Conservation (phyloP, 2,888 invertebrate species). For the Drosophila dives region DNA sequence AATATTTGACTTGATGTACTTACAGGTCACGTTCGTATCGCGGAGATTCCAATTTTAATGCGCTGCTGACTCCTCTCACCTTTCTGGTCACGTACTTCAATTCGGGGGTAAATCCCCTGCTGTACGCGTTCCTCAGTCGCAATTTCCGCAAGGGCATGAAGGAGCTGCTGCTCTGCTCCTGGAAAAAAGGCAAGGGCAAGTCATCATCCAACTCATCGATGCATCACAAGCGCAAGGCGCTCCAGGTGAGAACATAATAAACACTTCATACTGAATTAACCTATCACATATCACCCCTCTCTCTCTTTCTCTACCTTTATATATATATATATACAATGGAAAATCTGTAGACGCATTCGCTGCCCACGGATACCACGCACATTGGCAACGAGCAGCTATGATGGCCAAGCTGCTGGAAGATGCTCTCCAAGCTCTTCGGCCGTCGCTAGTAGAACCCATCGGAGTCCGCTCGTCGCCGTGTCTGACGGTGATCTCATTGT, state of each 20-base stretch:
- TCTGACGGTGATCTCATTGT: slow-evolving; percentile 58
- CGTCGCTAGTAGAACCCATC: slow-evolving; percentile 64
- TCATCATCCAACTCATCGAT: slow-evolving; percentile 83
- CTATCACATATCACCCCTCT: neutral
- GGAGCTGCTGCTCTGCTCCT: slow-evolving; percentile 90
- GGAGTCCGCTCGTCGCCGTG: slow-evolving; percentile 20
- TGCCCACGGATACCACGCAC: slow-evolving; percentile 85
- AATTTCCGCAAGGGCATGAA: slow-evolving; percentile 94
- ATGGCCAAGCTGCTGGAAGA: slow-evolving; percentile 75
- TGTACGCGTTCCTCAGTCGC: slow-evolving; percentile 94
- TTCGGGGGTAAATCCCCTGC: slow-evolving; percentile 94
- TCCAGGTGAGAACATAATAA: slow-evolving; percentile 79
- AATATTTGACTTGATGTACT: slow-evolving; percentile 13
- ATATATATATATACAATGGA: neutral
- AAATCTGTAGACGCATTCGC: slow-evolving; percentile 82
- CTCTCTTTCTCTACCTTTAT: neutral
- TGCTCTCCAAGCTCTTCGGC: slow-evolving; percentile 67
- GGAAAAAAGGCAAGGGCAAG: slow-evolving; percentile 84
- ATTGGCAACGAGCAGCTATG: slow-evolving; percentile 85
- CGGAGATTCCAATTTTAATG: slow-evolving; percentile 90
- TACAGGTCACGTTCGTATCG: slow-evolving; percentile 87
- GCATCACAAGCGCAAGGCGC: slow-evolving; percentile 83
- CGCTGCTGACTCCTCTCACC: slow-evolving; percentile 92
- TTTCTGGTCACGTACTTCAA: slow-evolving; percentile 95
- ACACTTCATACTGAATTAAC: neutral